These are phyloP conservation scores for Macrotus californicus DNA, from an alignment of 2,113 vertebrate genomes.

Conservation along the genomic window DNA sequence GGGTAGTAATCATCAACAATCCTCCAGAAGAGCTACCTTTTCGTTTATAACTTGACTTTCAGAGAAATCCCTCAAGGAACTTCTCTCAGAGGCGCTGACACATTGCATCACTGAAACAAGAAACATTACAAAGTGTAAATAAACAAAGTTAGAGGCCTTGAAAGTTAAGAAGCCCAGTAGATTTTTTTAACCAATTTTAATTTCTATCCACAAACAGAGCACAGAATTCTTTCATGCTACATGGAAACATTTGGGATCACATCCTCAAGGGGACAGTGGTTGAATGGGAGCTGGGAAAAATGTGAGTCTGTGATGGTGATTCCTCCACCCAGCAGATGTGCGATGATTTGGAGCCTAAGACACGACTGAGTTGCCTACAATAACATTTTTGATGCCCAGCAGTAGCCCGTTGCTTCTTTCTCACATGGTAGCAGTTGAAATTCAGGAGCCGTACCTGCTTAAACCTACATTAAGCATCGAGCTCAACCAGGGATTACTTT, in stretches of 20 bases:
- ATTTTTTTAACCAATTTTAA: not conserved
- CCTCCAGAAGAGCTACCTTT: not conserved
- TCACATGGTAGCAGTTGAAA: not conserved
- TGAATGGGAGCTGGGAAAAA: not conserved
- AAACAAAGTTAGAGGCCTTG: not conserved
- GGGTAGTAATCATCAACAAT: fast-evolving
- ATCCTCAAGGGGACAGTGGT: not conserved
- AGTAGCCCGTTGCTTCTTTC: not conserved
- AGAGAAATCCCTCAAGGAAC: not conserved
- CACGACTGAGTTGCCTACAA: not conserved
- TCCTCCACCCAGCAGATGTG: fast-evolving
- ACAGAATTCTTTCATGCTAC: not conserved
- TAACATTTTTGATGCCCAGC: not conserved
- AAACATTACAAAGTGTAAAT: not conserved
- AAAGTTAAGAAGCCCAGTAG: not conserved
- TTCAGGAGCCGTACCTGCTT: not conserved
- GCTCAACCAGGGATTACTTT: not conserved
- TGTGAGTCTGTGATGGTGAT: too few species aligned
- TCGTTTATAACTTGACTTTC: not conserved
- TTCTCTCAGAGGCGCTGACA: not conserved
- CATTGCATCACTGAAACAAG: not conserved
- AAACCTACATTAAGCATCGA: too few species aligned
- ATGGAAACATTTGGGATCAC: not conserved
- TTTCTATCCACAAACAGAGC: not conserved
- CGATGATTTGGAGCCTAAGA: not conserved